phyloP scores from a whole-genome alignment of 2,888 invertebrate genomes.

The Habroteleia sp. region DNA sequence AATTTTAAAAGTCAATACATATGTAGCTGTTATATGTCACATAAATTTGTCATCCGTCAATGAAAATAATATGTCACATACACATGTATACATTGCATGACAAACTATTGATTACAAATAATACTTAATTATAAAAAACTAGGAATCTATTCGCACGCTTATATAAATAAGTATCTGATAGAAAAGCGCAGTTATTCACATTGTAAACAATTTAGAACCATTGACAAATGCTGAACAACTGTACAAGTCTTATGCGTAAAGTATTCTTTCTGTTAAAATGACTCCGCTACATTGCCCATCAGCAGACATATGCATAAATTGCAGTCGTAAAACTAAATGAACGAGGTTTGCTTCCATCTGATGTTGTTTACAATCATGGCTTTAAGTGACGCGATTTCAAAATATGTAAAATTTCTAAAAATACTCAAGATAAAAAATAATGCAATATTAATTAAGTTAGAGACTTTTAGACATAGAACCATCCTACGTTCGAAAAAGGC shows the following conservation, averaged over 20 bases:
- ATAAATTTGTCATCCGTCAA: neutral
- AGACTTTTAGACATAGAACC: too few species aligned
- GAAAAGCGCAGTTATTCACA: slow-evolving; percentile 33
- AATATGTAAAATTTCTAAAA: too few species aligned
- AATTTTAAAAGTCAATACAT: slow-evolving; percentile 1
- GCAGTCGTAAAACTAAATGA: too few species aligned
- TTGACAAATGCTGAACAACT: slow-evolving; percentile 13
- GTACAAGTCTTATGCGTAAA: slow-evolving; percentile 31
- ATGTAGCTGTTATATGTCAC: too few species aligned
- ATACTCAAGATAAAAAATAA: too few species aligned
- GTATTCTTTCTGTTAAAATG: neutral
- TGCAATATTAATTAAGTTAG: too few species aligned
- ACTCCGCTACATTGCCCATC: slow-evolving; percentile 12
- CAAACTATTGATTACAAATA: too few species aligned
- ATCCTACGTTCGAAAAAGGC: neutral
- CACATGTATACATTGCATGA: too few species aligned
- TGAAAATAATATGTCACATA: too few species aligned
- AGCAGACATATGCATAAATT: slow-evolving; percentile 44
- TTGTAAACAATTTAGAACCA: slow-evolving; percentile 12
- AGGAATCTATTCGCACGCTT: slow-evolving; percentile 24
- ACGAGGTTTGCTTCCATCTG: too few species aligned
- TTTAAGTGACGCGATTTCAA: too few species aligned
- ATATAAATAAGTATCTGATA: slow-evolving; percentile 23
- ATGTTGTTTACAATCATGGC: too few species aligned
- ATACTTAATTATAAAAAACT: slow-evolving; percentile 36